A percentile compares a stretch with the other conserved stretches of the same genome.
These are phyloP conservation scores for Idaea dimidiata DNA, from an alignment of 2,888 invertebrate genomes.

Conservation along the genomic window DNA sequence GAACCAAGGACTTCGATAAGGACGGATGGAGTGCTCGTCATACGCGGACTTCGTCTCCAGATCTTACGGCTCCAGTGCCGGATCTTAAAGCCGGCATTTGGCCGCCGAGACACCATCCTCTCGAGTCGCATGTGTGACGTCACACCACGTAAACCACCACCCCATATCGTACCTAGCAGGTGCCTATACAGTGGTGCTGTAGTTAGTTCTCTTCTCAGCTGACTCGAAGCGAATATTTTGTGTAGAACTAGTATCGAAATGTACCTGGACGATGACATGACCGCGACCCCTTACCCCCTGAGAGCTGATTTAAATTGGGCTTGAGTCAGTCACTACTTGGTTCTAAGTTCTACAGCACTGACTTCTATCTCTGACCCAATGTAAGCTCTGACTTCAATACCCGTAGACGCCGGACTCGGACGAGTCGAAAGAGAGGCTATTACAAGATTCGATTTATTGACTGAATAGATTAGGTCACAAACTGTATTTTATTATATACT, in stretches of 20 bases:
- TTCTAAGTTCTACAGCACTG: too few relatives aligned
- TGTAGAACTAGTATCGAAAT: slow-evolving; percentile 27
- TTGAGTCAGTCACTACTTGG: too few relatives aligned
- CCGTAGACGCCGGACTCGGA: slow-evolving; percentile 47
- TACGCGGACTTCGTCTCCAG: slow-evolving; percentile 82
- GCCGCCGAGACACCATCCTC: slow-evolving; percentile 54
- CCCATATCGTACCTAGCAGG: slow-evolving; percentile 9
- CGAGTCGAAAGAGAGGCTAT: slow-evolving; percentile 73
- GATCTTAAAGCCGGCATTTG: slow-evolving; percentile 35
- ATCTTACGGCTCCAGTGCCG: slow-evolving; percentile 62
- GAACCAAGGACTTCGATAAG: slow-evolving; percentile 90
- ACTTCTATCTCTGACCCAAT: slow-evolving; percentile 7
- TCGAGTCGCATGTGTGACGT: slow-evolving; percentile 48
- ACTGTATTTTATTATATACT: slow-evolving; percentile 50
- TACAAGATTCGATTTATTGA: slow-evolving; percentile 76
- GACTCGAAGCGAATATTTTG: slow-evolving; percentile 40
- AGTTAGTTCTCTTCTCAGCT: slow-evolving; percentile 39
- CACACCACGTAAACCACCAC: slow-evolving; percentile 16
- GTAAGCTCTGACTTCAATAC: slow-evolving; percentile 44
- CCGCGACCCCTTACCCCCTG: slow-evolving; percentile 28
- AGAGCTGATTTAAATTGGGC: too few relatives aligned
- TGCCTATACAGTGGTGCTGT: slow-evolving; percentile 39
- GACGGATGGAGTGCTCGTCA: slow-evolving; percentile 82
- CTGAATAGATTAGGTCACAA: slow-evolving; percentile 79
- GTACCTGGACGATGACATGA: slow-evolving; percentile 31